phyloP scores from a whole-genome alignment of 2,113 vertebrate species.

The Platichthys stellatus region DNA sequence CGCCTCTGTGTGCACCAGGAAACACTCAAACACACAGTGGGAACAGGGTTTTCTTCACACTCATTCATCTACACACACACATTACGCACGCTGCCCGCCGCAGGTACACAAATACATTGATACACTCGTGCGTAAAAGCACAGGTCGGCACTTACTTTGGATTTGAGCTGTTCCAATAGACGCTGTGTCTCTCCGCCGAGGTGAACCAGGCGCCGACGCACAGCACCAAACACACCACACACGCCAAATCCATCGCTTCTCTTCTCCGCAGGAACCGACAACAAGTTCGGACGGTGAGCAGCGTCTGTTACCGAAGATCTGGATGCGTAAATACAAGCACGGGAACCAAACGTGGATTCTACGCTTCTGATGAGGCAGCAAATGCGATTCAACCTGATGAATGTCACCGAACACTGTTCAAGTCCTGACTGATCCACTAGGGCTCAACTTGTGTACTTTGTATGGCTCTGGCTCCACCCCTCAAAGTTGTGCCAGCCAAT shows the following conservation, averaged over 20 bases:
- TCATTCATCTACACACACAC: not conserved
- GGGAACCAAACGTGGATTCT: not conserved
- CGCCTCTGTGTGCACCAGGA: not conserved
- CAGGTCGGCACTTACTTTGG: conserved; percentile 73
- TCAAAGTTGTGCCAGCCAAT: conserved; percentile 18
- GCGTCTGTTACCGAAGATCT: not conserved
- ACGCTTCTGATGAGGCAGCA: not conserved
- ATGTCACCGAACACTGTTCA: not conserved
- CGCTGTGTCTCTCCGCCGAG: conserved; percentile 82
- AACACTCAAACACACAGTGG: not conserved
- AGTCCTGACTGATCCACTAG: conserved; percentile 23
- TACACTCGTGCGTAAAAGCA: not conserved
- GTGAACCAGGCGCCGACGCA: conserved; percentile 70
- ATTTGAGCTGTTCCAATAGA: conserved; percentile 84
- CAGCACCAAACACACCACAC: conserved; percentile 69
- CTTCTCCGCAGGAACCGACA: conserved; percentile 24
- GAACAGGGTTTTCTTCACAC: not conserved
- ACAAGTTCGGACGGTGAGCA: not conserved
- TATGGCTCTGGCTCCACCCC: conserved; percentile 38
- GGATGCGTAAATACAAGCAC: not conserved
- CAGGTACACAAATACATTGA: not conserved
- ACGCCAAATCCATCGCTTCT: conserved; percentile 78
- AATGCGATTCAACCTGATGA: not conserved
- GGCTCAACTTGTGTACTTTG: conserved; percentile 58
- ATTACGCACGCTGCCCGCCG: not conserved